Conservation (phyloP, 2,888 invertebrate genomes). For the Polylopha cassiicola region DNA sequence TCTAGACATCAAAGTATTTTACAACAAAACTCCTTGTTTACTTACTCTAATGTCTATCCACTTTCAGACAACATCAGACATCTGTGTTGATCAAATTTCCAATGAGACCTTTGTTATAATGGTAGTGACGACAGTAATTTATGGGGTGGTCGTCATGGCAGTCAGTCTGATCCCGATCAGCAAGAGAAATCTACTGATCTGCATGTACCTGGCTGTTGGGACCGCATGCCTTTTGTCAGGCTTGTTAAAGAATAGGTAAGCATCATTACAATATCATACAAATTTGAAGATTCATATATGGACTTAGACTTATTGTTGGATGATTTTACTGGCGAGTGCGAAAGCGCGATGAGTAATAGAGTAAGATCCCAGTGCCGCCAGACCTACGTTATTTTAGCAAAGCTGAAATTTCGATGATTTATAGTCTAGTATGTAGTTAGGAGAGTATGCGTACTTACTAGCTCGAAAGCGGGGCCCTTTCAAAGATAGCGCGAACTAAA, state of each 20-base stretch:
- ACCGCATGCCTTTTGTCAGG: conserved; percentile 48
- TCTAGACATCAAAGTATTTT: background rate
- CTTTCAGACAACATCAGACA: conserved; percentile 36
- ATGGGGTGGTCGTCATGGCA: conserved; percentile 46
- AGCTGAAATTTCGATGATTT: too few relatives aligned
- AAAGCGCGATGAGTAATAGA: too few relatives aligned
- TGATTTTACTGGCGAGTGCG: too few relatives aligned
- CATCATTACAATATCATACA: background rate
- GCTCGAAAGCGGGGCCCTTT: too few relatives aligned
- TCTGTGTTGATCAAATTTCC: conserved; percentile 55
- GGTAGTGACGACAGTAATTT: conserved; percentile 53
- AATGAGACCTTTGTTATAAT: conserved; percentile 54
- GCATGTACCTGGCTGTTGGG: conserved; percentile 49
- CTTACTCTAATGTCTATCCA: background rate
- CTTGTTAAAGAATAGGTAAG: conserved; percentile 48
- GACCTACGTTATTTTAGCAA: too few relatives aligned
- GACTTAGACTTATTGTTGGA: too few relatives aligned
- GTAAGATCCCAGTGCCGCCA: too few relatives aligned
- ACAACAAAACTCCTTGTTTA: background rate
- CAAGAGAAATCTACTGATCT: conserved; percentile 51
- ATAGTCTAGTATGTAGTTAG: too few relatives aligned
- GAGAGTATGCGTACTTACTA: too few relatives aligned
- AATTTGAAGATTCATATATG: background rate
- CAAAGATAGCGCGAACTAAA: too few relatives aligned
- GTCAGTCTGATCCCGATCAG: conserved; percentile 50